Conservation (phyloP, 2,888 invertebrate genomes). For the Sericinus montela region DNA sequence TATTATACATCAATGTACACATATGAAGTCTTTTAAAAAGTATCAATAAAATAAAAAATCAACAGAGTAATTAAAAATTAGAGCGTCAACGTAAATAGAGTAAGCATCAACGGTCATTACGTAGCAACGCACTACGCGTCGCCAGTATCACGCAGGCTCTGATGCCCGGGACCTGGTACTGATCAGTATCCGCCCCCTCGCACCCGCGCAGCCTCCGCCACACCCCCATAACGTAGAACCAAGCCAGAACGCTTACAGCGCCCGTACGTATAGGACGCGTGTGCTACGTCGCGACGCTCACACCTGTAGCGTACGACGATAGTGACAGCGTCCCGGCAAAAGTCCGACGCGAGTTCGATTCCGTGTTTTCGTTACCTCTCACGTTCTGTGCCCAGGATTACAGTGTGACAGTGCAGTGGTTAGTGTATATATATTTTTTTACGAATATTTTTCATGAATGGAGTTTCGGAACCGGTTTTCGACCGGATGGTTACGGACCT, state of each 20-base stretch:
- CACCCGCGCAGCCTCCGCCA: conserved; percentile 25
- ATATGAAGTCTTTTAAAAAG: too few species aligned
- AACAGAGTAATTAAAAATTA: too few species aligned
- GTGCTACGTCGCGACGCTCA: conserved; percentile 29
- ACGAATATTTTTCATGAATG: too few species aligned
- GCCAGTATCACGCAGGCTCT: conserved; percentile 51
- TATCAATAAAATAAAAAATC: too few species aligned
- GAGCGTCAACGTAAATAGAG: conserved; percentile 1
- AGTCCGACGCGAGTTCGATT: conserved; percentile 24
- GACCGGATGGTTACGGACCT: conserved; percentile 42
- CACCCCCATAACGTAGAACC: conserved; percentile 23
- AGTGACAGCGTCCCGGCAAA: conserved; percentile 21
- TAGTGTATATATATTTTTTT: conserved; percentile 33
- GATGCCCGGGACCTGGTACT: conserved; percentile 59
- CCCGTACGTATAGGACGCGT: conserved; percentile 35
- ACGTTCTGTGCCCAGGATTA: conserved; percentile 40
- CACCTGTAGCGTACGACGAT: conserved; percentile 52
- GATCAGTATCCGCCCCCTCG: conserved; percentile 44
- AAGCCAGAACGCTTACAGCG: conserved; percentile 47
- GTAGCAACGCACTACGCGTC: conserved; percentile 22
- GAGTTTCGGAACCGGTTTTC: conserved; percentile 34
- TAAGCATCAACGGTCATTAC: conserved; percentile 10
- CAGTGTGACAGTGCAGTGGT: conserved; percentile 48
- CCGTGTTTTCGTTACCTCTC: conserved; percentile 27
- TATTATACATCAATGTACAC: too few species aligned